Conservation (phyloP, 2,113 vertebrate genomes). For the Colius striatus region DNA sequence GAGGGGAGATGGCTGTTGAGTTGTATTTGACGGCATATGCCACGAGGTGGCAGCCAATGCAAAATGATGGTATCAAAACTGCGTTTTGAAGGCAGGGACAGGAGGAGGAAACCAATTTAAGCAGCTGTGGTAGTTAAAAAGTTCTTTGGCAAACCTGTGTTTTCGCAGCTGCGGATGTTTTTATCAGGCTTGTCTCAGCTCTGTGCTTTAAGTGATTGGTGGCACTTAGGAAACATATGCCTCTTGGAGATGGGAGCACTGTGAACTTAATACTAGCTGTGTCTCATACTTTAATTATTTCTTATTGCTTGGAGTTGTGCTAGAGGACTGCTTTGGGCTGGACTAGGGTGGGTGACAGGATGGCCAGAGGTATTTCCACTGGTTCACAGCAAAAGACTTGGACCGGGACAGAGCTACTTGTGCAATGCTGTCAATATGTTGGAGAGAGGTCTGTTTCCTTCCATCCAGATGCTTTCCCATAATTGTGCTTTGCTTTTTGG, state of each 20-base stretch:
- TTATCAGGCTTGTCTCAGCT: slow-evolving; percentile 40
- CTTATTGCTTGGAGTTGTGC: neutral
- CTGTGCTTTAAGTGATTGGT: slow-evolving; percentile 63
- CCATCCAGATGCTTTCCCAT: slow-evolving; percentile 24
- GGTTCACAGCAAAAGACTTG: neutral
- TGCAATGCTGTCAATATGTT: neutral
- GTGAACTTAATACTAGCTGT: neutral
- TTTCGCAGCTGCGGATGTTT: slow-evolving; percentile 75
- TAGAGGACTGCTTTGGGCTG: neutral
- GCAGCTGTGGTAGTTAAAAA: slow-evolving; percentile 56
- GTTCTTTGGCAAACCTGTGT: slow-evolving; percentile 48
- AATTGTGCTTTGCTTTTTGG: neutral
- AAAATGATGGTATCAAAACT: neutral
- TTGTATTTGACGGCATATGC: neutral
- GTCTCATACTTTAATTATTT: neutral
- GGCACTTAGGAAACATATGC: slow-evolving; percentile 38
- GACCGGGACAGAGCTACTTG: neutral
- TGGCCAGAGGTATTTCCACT: neutral
- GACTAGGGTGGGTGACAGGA: neutral
- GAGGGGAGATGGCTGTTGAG: neutral
- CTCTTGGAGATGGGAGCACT: slow-evolving; percentile 1
- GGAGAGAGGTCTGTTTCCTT: neutral
- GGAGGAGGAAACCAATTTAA: slow-evolving; percentile 2
- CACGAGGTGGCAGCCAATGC: slow-evolving; percentile 74
- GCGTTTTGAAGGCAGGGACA: neutral